phyloP scores from a whole-genome alignment of 2,797 vertebrate species.

The Scolopax rusticola region DNA sequence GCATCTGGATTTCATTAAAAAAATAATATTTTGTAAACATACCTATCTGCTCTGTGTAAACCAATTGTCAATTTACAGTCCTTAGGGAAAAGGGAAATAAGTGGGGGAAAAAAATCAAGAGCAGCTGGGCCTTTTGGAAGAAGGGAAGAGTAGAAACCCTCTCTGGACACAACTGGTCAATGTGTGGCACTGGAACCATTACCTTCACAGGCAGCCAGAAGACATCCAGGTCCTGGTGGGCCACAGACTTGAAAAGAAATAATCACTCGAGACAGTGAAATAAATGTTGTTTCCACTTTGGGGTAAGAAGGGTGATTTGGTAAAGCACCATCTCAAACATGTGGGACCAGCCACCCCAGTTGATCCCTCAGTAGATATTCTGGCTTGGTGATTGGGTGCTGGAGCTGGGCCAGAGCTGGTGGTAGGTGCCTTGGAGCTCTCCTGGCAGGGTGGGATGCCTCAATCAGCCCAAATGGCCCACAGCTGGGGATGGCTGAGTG shows the following conservation, averaged over 20 bases:
- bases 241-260: not conserved
- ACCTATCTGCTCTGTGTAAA: not conserved
- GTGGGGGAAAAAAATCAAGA: not conserved
- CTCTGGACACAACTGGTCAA: accelerated
- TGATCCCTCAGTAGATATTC: not conserved
- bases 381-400: not conserved
- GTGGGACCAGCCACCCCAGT: not conserved
- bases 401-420: not conserved
- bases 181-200: not conserved
- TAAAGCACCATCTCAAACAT: not conserved
- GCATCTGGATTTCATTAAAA: not conserved
- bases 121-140: not conserved
- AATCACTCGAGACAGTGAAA: accelerated
- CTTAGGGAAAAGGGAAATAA: not conserved
- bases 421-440: not conserved
- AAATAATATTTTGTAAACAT: not conserved
- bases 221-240: not conserved
- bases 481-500: not conserved
- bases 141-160: not conserved
- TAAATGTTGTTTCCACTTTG: not conserved
- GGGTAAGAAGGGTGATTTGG: not conserved
- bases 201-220: not conserved
- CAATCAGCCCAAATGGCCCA: not conserved
- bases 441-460: not conserved
- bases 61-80: not conserved